phyloP scores from a whole-genome alignment of 2,888 invertebrate species.

The Leucozona laternaria region DNA sequence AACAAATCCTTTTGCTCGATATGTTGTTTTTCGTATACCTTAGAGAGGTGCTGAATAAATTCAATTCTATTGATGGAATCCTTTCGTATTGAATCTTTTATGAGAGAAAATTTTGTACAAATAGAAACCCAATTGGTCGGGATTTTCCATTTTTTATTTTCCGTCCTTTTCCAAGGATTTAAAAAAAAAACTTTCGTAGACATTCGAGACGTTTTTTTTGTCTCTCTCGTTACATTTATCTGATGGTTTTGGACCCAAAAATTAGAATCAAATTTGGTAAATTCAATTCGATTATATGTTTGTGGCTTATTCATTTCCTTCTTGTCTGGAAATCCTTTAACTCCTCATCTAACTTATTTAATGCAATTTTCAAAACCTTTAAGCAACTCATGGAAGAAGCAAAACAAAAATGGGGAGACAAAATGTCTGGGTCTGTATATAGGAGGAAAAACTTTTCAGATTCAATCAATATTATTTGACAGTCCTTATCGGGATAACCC shows the following conservation, averaged over 20 bases:
- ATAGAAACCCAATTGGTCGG: constrained; percentile 35
- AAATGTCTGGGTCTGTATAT: constrained; percentile 3
- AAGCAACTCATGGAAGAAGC: constrained; percentile 22
- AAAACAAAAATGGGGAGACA: constrained; percentile 28
- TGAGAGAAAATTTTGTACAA: constrained; percentile 38
- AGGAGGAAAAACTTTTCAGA: constrained; percentile 26
- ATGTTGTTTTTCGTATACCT: neutral
- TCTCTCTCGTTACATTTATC: constrained; percentile 32
- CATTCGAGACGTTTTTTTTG: constrained; percentile 26
- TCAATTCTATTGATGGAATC: constrained; percentile 64
- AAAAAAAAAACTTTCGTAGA: constrained; percentile 41
- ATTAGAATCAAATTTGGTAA: constrained; percentile 39
- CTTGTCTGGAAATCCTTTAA: neutral
- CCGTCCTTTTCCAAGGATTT: constrained; percentile 32
- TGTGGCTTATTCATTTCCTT: constrained; percentile 14
- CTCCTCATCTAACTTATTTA: neutral
- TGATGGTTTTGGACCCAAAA: constrained; percentile 13
- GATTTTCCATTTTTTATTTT: constrained; percentile 44
- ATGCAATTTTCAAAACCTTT: neutral
- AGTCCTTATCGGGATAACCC: constrained; percentile 33
- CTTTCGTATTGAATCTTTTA: constrained; percentile 63
- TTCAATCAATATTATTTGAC: constrained; percentile 66
- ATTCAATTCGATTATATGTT: constrained; percentile 65
- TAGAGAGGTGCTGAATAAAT: constrained; percentile 46
- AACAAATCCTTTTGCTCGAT: constrained; percentile 2